Base-by-base conservation (phyloP, 1,140 invertebrate species). In the Drosophila lacteicornis region DNA sequence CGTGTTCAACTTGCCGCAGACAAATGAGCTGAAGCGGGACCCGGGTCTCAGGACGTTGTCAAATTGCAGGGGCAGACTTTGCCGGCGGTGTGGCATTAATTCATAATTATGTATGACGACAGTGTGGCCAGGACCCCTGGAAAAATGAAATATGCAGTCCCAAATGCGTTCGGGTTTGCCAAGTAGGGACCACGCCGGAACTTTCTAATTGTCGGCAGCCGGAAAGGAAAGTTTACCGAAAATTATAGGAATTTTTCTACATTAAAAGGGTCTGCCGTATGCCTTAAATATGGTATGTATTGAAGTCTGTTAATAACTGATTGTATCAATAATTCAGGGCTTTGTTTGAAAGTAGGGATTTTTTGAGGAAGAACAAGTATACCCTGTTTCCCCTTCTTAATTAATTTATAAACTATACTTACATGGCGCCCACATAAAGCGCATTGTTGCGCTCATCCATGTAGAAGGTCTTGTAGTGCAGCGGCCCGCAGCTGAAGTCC, bases 371-470 rank as follows among this genome's bases (percentile, higher is more conserved):
- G 22, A 25, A 4, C 4, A 25, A 3, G 22, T 25, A 25, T 25
- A 25, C 22, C 22, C 22, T 25, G 22, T 25, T 25, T 13, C 3
- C 12, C 36, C 36, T 12, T 46, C n/a, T 22, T 4, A 11, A 22
- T 46, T 46, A 36, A 11, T 19, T 58, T 15, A 12, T 57, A 77
- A 27, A 19, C 11, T 25, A 59, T 93, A 96, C 96, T 97, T 95
- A 97, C 97, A 98, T 97, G 71, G 96, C 97, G 78, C 97, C 97
- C 74, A 97, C 96, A 93, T 97, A 98, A 38, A 98, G 94, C 33
- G 95, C 94, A 92, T 97, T 96, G 85, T 95, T 94, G 83, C 94
- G 95, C 84, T 95, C 95, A 92, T 97, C 97, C 92, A 97, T 93
- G 84, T 97, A 95, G 79, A 97, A 96, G 19, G 96, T 97, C 82